Evolutionary conservation across 2,888 invertebrate species (phyloP).

Genomic region (Pelosia muscerda): DNA sequence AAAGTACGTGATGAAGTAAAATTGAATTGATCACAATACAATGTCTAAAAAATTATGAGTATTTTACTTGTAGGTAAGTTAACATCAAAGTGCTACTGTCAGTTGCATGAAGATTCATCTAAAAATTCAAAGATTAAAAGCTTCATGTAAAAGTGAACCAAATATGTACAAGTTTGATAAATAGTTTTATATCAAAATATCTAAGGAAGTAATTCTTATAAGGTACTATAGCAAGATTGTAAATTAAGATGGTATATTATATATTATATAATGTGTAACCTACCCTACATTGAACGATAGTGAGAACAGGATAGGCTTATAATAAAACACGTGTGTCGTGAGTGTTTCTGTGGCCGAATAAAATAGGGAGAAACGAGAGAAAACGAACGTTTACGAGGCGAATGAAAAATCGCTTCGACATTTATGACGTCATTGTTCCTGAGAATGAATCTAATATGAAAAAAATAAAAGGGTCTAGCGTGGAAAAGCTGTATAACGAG

Average conservation of each 20-base stretch:
- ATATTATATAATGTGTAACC: neutral
- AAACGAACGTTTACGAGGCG: slow-evolving; percentile 67
- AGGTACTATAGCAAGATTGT: no score
- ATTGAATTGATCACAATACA: neutral
- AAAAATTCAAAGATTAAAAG: no score
- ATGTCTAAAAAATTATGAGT: neutral
- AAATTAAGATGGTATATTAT: no score
- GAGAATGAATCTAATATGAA: slow-evolving; percentile 67
- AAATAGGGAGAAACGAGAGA: slow-evolving; percentile 52
- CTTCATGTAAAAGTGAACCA: no score
- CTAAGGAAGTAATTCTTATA: no score
- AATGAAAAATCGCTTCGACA: slow-evolving; percentile 75
- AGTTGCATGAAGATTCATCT: no score
- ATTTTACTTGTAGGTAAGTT: no score
- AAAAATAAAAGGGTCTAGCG: slow-evolving; percentile 60
- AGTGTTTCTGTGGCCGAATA: slow-evolving; percentile 64
- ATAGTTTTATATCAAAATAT: no score
- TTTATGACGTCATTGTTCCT: slow-evolving; percentile 76
- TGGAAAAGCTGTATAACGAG: slow-evolving; percentile 67
- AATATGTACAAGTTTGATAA: no score
- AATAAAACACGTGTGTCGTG: slow-evolving; percentile 51
- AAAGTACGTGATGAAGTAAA: neutral
- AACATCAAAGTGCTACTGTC: no score
- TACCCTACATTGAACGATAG: slow-evolving; percentile 25
- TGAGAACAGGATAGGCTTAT: slow-evolving; percentile 37